Evolutionary conservation across 1,140 invertebrate genomes (phyloP), one percentile per base, ranked within the genome.

Genomic region (Cherax quadricarinatus): DNA sequence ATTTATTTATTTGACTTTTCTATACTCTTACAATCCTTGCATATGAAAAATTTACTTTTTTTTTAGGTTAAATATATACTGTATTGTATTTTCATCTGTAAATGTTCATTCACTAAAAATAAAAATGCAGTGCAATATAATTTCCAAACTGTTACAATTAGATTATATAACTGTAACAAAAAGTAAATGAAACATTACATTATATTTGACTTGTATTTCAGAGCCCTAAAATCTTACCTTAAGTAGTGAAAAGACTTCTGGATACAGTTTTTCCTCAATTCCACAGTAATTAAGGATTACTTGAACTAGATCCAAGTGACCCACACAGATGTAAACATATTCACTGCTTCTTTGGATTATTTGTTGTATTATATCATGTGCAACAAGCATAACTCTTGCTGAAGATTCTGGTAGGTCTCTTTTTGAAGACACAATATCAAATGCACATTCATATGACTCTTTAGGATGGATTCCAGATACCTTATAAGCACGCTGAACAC

Each of bases 371-470:
- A 98, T 96, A 95, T 98, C 97, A 95, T 96, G 96, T 0, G 97
- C 96, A 49, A 98, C 96, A 14, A 96, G 96, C n/a, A 98, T 95
- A 0, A 99, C 94, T 95, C 99, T 98, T 4, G 97, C 98, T 95
- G 99, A 98, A 21, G 97, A 96, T 94, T 98, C 96, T 12, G 97
- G 95, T 93, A 96, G 97, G 84, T 96, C 97, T 96, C 93, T 66
- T 51, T 92, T 96, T 4, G 97, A 96, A 30, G 97, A 97, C 16
- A 99, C 97, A 93, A 99, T 98, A 95, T 99, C 98, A 95, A 99
- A 99, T 4, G 98, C 97, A 95, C 98, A 98, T 95, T 99, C 98
- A 90, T 97, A 97, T 9, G 98, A 96, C 95, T 99, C 98, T 93
- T 97, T 96, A 0, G 98, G 98, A 96, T 99, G 98, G 94, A 98